phyloP scores from a whole-genome alignment of 2,113 vertebrate species.

The Mormoops blainvillei region DNA sequence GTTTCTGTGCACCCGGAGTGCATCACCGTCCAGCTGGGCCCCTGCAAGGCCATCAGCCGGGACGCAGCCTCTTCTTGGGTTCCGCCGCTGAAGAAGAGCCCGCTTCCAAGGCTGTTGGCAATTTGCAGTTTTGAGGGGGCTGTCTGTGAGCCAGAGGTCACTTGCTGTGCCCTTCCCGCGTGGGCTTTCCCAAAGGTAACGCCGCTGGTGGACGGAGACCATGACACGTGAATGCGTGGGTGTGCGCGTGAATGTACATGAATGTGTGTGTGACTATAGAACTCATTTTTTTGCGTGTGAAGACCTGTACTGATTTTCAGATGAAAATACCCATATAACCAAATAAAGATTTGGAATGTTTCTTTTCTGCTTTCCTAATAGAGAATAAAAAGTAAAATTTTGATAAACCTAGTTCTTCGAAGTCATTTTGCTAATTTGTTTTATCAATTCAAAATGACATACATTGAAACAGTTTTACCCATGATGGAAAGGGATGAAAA shows the following conservation, averaged over 20 bases:
- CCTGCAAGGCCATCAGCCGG: not conserved
- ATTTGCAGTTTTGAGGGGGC: accelerated
- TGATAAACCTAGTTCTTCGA: not conserved
- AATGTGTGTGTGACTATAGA: not conserved
- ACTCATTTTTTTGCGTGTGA: not conserved
- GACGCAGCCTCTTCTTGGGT: not conserved
- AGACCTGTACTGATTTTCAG: not conserved
- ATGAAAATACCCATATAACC: not conserved
- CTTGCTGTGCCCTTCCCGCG: not conserved
- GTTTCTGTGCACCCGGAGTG: not conserved
- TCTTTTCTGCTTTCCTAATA: not conserved
- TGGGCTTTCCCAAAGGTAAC: not conserved
- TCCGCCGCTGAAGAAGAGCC: not conserved
- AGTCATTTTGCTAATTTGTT: not conserved
- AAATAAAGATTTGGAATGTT: not conserved
- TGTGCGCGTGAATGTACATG: not conserved
- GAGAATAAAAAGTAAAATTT: not conserved
- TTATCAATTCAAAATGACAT: not conserved
- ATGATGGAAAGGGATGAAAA: not conserved
- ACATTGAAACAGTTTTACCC: not conserved
- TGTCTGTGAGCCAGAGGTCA: not conserved
- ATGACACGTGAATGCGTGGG: not conserved
- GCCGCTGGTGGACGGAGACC: not conserved
- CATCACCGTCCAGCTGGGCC: not conserved
- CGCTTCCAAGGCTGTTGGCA: not conserved